These are phyloP conservation scores for Steromphala cineraria DNA, from an alignment of 2,888 invertebrate genomes.

Conservation along the genomic window DNA sequence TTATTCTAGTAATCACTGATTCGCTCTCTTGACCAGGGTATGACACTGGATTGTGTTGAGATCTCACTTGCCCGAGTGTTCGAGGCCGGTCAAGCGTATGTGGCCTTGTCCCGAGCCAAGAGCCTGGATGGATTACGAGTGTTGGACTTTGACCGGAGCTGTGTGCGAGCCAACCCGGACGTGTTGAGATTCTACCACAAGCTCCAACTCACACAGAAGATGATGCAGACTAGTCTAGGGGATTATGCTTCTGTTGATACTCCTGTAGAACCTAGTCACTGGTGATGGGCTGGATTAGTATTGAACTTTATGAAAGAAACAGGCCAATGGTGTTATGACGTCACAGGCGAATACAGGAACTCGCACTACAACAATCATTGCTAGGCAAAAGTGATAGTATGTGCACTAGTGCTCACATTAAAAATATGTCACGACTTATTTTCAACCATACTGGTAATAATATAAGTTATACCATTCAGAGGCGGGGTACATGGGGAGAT, in stretches of 20 bases:
- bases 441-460: too few relatives aligned
- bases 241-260: slow-evolving; percentile 34
- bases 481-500: too few relatives aligned
- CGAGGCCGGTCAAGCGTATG: slow-evolving; percentile 97
- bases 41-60: slow-evolving; percentile 95
- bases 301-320: background rate
- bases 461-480: too few relatives aligned
- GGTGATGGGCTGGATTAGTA: background rate
- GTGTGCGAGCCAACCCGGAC: slow-evolving; percentile 91
- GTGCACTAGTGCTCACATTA: too few relatives aligned
- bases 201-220: slow-evolving; percentile 56
- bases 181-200: slow-evolving; percentile 86
- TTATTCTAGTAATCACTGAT: background rate
- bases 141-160: slow-evolving; percentile 88
- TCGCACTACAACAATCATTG: too few relatives aligned
- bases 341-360: too few relatives aligned
- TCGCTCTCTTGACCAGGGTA: slow-evolving; percentile 82
- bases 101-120: slow-evolving; percentile 93
- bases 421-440: too few relatives aligned
- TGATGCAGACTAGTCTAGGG: slow-evolving; percentile 48
- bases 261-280: background rate
- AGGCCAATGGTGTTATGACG: too few relatives aligned
- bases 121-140: slow-evolving; percentile 90
- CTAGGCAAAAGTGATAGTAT: too few relatives aligned
- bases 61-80: slow-evolving; percentile 93